These are phyloP conservation scores for Megathymus violae DNA, from an alignment of 1,140 invertebrate species.

Conservation along the genomic window DNA sequence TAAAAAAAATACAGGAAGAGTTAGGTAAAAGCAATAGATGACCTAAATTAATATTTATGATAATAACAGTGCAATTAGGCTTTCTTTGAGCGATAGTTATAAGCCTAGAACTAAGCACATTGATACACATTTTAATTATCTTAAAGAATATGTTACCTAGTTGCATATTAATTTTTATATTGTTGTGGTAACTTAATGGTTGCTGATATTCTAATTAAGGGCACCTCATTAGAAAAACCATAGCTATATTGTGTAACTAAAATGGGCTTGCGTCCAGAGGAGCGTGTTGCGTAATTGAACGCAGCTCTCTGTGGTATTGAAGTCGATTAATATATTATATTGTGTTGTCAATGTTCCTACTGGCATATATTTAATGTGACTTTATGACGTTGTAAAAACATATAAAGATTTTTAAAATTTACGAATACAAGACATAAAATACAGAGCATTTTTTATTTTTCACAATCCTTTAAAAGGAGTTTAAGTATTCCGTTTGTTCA, in stretches of 20 bases:
- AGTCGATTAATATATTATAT: too few species aligned
- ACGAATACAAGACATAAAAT: too few species aligned
- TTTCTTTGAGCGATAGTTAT: constrained; percentile 38
- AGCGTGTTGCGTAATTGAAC: constrained; percentile 4
- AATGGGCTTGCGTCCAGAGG: constrained; percentile 34
- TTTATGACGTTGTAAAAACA: too few species aligned
- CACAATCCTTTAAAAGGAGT: too few species aligned
- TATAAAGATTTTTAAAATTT: too few species aligned
- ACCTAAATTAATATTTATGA: constrained; percentile 28
- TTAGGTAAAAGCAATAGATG: not conserved
- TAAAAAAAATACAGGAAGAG: constrained; percentile 43
- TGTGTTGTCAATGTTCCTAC: too few species aligned
- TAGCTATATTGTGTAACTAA: constrained; percentile 36
- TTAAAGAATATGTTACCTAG: constrained; percentile 43
- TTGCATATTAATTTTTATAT: constrained; percentile 34
- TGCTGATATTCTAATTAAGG: constrained; percentile 43
- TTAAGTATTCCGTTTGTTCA: too few species aligned
- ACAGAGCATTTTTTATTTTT: too few species aligned
- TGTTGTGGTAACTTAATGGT: constrained; percentile 30
- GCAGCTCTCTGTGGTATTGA: too few species aligned
- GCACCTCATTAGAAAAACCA: constrained; percentile 35
- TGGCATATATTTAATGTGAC: too few species aligned
- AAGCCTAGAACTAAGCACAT: constrained; percentile 53
- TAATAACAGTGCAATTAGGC: constrained; percentile 44
- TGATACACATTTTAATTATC: constrained; percentile 52